Base-by-base conservation (phyloP, 2,797 vertebrate genomes). In the Leptoclinus maculatus region DNA sequence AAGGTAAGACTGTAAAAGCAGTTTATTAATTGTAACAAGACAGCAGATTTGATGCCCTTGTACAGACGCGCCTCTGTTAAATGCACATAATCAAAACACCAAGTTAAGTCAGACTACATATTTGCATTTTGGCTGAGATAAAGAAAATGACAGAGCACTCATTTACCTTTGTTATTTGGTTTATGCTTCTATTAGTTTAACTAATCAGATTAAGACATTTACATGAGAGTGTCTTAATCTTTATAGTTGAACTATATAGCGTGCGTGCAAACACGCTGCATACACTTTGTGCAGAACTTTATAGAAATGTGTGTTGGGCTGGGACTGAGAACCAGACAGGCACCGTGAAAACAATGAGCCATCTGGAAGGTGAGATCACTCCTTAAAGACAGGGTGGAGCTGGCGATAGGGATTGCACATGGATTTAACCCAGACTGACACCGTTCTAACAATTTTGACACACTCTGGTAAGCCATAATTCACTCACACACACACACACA, bases 321-420 rank as follows among this genome's bases (percentile, higher is more conserved):
- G 16, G 2, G 66, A 43, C 29, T 9, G 65, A 56, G 72, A 38
- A 39, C 1, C 29, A 41, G 71, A 27, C 59, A 23, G 27, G 25
- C 77, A 25, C 66, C 59, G 78, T 27, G 76, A 80, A 66, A 89
- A 92, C 80, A 92, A 88, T 58, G 65, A 83, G 60, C 58, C 43
- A 74, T 89, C 84, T 92, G 86, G 82, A 81, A 84, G 83, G 79
- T 92, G 92, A 93, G 87, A 79, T 93, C 89, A 94, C 86, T 83
- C 69, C 51, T 83, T 76, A 79, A 74, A 86, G 80, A 83, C 74
- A 39, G 85, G 90, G 91, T 74, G 89, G 88, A 85, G 90, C 73
- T 23, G 66, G 64, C 1, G 63, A 82, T 82, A 38, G 76, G 79
- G 85, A 87, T 74, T 78, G 74, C 65, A 79, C 76, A 88, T 79